Base-by-base conservation (phyloP, 1,140 invertebrate species). In the Drosophila biarmipes region DNA sequence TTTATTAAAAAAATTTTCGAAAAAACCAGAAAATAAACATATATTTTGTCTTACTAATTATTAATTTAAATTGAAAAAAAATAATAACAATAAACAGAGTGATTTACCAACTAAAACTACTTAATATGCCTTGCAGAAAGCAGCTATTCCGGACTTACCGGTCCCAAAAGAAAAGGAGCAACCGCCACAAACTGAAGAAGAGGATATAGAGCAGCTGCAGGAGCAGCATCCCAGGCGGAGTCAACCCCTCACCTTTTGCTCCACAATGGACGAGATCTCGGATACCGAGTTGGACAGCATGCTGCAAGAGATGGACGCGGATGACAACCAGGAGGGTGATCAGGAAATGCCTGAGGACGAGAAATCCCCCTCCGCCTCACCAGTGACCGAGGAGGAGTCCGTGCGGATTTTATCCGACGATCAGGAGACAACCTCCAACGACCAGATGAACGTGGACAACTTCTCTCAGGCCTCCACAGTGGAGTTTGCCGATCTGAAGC, bases 201-300 rank as follows among this genome's bases (percentile, higher is more conserved):
- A 42, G 17, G 43, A 63, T 11, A 34, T 21, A 6, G 42, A 59
- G 38, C 49, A 21, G 7, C 29, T 14, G 2, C 27, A 31, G 24
- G n/a, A 55, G 29, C 38, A 55, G 15, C 17, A 48, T 11, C 63
- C 71, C 4, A 71, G 66, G 5, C 82, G 69, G 31, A 90, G 54
- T 38, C 82, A 91, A 34, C 90, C 91, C 0, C 51, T 92, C 4
- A 91, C 85, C 21, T 92, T 92, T 38, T 90, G 89, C 63, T 92
- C 92, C 12, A 92, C 92, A 4, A 92, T 92, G 91, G 91, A 92
- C 49, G 91, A 92, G 27, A 92, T 92, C 12, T 92, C 91, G 0
- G 91, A 92, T 51, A 90, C 91, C 0, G 91, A 92, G 37, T 55
- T 92, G 48, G 91, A 92, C 68, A 91, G 90, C 56, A 91, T 92